phyloP scores from a whole-genome alignment of 2,797 vertebrate species.

The Spinus pinus region DNA sequence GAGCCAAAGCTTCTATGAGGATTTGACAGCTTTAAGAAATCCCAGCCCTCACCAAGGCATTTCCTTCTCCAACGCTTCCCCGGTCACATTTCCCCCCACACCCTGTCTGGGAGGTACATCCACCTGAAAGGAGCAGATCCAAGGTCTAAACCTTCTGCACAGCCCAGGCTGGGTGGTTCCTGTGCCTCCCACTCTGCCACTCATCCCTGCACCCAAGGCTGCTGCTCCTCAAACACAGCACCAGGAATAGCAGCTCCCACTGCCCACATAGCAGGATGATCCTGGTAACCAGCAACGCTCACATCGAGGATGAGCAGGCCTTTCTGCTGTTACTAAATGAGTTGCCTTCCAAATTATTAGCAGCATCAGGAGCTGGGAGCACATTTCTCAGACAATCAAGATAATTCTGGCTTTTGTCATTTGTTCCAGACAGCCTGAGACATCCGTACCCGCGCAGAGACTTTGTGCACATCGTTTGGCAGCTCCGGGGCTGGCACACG shows the following conservation, averaged over 20 bases:
- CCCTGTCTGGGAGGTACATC: neutral
- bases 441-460: neutral
- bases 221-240: constrained; percentile 10
- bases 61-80: neutral
- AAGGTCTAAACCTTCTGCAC: neutral
- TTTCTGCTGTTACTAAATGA: neutral
- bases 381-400: constrained; percentile 26
- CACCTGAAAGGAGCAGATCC: neutral
- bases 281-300: constrained; percentile 17
- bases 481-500: constrained; percentile 5
- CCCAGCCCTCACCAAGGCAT: neutral
- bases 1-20: neutral
- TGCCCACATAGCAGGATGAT: constrained; percentile 37
- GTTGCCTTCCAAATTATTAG: constrained; percentile 4
- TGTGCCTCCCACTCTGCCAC: neutral
- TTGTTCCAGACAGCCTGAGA: constrained; percentile 38
- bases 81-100: neutral
- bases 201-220: neutral
- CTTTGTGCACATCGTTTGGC: constrained; percentile 24
- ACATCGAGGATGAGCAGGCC: neutral
- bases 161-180: neutral
- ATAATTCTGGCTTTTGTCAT: constrained; percentile 25
- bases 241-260: constrained; percentile 51
- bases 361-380: neutral
- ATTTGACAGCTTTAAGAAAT: neutral